Evolutionary conservation across 2,888 invertebrate genomes (phyloP), one percentile per base, ranked within the genome.

Genomic region (Oscheius onirici): DNA sequence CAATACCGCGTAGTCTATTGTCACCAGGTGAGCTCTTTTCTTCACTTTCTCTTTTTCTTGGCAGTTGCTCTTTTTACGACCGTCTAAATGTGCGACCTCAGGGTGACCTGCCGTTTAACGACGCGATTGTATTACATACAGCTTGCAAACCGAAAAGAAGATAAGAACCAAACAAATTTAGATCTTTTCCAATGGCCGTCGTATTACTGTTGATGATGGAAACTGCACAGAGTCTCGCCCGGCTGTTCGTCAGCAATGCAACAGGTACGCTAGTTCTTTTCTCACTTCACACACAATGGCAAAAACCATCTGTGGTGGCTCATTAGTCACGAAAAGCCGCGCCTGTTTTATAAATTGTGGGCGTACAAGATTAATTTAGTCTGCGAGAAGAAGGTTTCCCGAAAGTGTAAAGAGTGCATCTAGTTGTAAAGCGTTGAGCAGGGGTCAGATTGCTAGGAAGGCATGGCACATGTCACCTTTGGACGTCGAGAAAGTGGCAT

Each of bases 161-260:
- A 15, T n/a, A 26, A 49, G 17, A 58, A n/a, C n/a, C n/a, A 34
- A 34, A 26, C 28, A 49, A 26, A 58, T 74, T 87, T 75, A 82
- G 75, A 90, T 93, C 75, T 91, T 93, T 65, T 90, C 92, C 3
- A 92, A 92, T 79, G 93, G 93, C 89, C 90, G 91, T 65, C 90
- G 92, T 2, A 91, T 92, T 2, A 89, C 92, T 49, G 93, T 94
- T 5, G 92, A 92, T 41, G 93, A 94, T 76, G 90, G 91, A 8
- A 91, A 92, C 75, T 95, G 95, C 87, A 89, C 91, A 49, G 90
- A 92, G 54, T 89, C 78, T 34, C 73, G 87, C 43, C 88, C 87
- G 26, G 72, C 78, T 46, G 83, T 84, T 46, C 77, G 81, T 51
- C 87, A 88, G 73, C 90, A 91, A 67, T 95, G 95, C 88, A 94